A percentile compares a stretch with the other conserved stretches of the same genome.
Conservation (phyloP, 2,113 vertebrate species). For the Butastur rufipennis region DNA sequence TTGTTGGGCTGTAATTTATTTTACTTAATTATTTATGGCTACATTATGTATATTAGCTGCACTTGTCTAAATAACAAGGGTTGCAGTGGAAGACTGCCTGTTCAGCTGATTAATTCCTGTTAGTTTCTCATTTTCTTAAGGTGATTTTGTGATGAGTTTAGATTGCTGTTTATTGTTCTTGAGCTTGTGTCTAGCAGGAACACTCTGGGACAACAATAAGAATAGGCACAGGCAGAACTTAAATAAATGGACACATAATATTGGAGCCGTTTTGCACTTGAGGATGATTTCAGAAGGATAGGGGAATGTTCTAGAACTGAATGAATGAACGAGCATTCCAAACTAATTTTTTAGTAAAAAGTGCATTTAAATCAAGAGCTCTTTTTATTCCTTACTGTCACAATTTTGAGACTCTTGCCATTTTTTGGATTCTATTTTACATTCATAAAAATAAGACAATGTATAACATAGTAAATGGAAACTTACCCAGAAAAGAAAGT, state of each 20-base stretch:
- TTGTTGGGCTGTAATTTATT: conserved; percentile 65
- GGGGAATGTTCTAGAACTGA: background rate
- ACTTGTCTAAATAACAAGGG: conserved; percentile 62
- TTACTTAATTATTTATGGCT: conserved; percentile 71
- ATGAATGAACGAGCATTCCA: background rate
- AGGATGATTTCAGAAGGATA: background rate
- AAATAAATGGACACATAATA: background rate
- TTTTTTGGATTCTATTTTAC: background rate
- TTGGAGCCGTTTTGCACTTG: background rate
- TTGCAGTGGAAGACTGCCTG: conserved; percentile 16
- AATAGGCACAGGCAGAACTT: background rate
- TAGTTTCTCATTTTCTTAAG: conserved; percentile 38
- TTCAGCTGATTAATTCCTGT: conserved; percentile 16
- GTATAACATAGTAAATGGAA: background rate
- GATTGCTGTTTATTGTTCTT: background rate
- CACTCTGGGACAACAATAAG: background rate
- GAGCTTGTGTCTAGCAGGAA: background rate
- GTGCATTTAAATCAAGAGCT: background rate
- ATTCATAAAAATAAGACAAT: background rate
- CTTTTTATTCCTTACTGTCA: background rate
- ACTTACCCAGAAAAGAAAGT: background rate
- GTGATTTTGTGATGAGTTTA: background rate
- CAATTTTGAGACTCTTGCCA: background rate
- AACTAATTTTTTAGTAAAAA: background rate
- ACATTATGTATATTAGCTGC: conserved; percentile 72